phyloP scores from a whole-genome alignment of 1,140 invertebrate species.

The Uloborus diversus region DNA sequence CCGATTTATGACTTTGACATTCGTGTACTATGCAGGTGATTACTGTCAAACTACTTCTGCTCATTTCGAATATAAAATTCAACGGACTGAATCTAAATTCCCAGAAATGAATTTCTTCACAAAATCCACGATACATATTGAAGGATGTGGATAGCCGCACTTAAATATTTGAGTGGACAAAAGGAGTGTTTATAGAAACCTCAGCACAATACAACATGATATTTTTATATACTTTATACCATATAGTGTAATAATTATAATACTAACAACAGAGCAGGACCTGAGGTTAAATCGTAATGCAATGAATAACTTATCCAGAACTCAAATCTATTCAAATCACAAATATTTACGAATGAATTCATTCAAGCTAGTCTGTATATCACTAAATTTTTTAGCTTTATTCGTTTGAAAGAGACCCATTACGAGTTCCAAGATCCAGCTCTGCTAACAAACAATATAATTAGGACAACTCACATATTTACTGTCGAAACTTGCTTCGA shows the following conservation, averaged over 20 bases:
- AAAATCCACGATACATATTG: conserved; percentile 41
- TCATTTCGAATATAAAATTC: conserved; percentile 41
- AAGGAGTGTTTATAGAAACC: conserved; percentile 38
- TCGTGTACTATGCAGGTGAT: conserved; percentile 50
- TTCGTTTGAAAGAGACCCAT: not conserved
- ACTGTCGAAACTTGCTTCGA: not conserved
- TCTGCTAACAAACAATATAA: conserved; percentile 20
- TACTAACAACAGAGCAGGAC: conserved; percentile 34
- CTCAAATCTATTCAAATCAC: not conserved
- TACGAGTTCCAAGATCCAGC: conserved; percentile 34
- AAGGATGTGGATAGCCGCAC: conserved; percentile 22
- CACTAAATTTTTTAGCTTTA: not conserved
- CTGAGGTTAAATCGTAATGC: not conserved
- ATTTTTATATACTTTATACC: conserved; percentile 44
- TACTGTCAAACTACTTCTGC: conserved; percentile 36
- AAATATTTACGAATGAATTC: not conserved
- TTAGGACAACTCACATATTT: conserved; percentile 23
- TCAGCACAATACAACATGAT: conserved; percentile 53
- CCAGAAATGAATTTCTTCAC: conserved; percentile 48
- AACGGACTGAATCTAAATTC: conserved; percentile 49
- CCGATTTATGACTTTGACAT: conserved; percentile 40
- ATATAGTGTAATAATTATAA: conserved; percentile 26
- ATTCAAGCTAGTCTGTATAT: not conserved
- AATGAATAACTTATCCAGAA: not conserved
- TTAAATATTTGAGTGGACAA: conserved; percentile 42